A percentile compares a stretch with the other conserved stretches of the same genome.
Evolutionary conservation across 1,140 invertebrate genomes (phyloP).

Genomic region (Nasonia vitripennis): DNA sequence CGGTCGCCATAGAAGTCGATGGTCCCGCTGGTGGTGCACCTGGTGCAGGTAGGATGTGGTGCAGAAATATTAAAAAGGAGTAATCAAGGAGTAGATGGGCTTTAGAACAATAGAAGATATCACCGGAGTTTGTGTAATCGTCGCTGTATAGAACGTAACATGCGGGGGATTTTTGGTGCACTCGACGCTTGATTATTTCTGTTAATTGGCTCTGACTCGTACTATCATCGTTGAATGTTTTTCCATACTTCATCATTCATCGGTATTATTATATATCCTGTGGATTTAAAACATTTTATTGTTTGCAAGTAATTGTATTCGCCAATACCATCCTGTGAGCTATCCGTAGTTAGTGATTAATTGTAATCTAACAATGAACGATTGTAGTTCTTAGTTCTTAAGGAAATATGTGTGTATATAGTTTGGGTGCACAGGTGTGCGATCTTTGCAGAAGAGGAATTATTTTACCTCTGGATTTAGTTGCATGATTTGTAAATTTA

Average conservation of each 20-base stretch:
- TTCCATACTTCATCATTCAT: background rate
- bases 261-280: background rate
- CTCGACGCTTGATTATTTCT: too few relatives aligned
- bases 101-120: too few relatives aligned
- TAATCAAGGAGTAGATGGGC: too few relatives aligned
- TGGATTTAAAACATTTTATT: background rate
- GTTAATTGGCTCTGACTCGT: too few relatives aligned
- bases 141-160: too few relatives aligned
- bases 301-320: too few relatives aligned
- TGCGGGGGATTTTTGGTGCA: too few relatives aligned
- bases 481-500: background rate
- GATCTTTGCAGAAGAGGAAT: background rate
- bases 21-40: conserved; percentile 3
- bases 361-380: background rate
- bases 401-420: background rate
- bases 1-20: conserved; percentile 41
- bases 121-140: too few relatives aligned
- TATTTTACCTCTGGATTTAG: background rate
- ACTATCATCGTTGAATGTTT: background rate
- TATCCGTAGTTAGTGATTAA: background rate
- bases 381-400: background rate
- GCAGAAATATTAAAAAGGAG: background rate
- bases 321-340: too few relatives aligned
- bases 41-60: conserved; percentile 39
- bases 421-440: too few relatives aligned